Base-by-base conservation (phyloP, 1,140 invertebrate genomes). In the Cephus cinctus region DNA sequence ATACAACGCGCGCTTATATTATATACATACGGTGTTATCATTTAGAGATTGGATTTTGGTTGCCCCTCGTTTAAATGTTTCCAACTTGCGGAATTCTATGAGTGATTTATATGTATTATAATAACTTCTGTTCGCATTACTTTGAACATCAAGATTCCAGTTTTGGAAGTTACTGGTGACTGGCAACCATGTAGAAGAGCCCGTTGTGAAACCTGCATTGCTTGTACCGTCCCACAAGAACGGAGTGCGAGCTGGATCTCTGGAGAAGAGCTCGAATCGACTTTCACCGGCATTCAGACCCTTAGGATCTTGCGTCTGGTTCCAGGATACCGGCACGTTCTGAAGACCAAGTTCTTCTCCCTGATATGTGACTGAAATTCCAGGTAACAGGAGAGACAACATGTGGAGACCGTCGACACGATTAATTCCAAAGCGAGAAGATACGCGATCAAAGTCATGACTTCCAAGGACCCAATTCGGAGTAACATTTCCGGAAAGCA, bases 311-410 rank as follows among this genome's bases (percentile, higher is more conserved):
- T 75, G 34, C 0, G 79, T 78, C 50, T 80, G 63, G 2, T 72
- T 61, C 40, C 65, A 82, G 2, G 75, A 70, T n/a, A 84, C 69
- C 38, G 56, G 69, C 0, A 78, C 76, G 64, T 88, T 76, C 36
- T 75, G 56, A 81, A 88, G 86, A 0, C 84, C 87, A 19, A 90
- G 82, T 63, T 90, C 88, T 66, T 90, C 87, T 8, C 86, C 90
- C 73, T 90, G 86, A 71, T 91, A 92, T 34, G 84, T 81, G 1
- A 91, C 80, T 1, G 80, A 78, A 1, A 88, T 81, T 0, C 89
- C 90, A 6, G 86, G 86, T n/a, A 92, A 60, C 1, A 89, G 59
- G 6, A 86, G 66, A 6, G 80, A 78, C 18, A 92, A 59, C 77
- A 89, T 86, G 50, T 85, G 81, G 46, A 88, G 69, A 27, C 80